phyloP scores from a whole-genome alignment of 2,797 vertebrate species.

The Brotula barbata region DNA sequence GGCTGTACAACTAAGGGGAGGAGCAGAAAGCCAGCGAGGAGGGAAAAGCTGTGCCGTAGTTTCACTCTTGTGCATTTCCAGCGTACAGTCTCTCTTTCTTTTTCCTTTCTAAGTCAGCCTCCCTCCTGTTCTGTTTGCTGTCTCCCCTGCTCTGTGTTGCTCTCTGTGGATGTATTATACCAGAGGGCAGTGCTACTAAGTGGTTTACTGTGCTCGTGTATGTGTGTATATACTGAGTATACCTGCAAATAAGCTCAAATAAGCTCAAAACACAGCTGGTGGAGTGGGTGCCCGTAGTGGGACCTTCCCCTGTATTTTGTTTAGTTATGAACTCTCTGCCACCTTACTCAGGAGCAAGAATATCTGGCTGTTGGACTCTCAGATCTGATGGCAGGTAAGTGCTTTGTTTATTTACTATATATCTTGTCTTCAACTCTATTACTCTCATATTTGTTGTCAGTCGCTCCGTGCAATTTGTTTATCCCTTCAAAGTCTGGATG shows the following conservation, averaged over 20 bases:
- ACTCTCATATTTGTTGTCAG: neutral
- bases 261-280: constrained; percentile 52
- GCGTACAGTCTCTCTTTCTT: constrained; percentile 43
- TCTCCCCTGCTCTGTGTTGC: no score
- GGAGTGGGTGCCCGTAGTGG: constrained; percentile 41
- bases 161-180: no score
- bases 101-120: no score
- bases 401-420: constrained; percentile 35
- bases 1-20: constrained; percentile 66
- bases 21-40: constrained; percentile 59
- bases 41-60: constrained; percentile 63
- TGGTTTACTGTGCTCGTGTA: constrained; percentile 15
- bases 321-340: constrained; percentile 84
- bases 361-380: constrained; percentile 92
- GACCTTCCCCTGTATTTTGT: constrained; percentile 31
- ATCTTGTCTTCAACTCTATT: neutral
- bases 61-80: constrained; percentile 45
- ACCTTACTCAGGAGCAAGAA: constrained; percentile 84
- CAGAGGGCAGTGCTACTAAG: constrained; percentile 45
- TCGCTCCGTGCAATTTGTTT: no score
- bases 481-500: neutral
- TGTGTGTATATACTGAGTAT: constrained; percentile 14
- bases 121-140: no score
- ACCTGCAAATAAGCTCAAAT: constrained; percentile 39
- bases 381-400: constrained; percentile 88